Evolutionary conservation across 2,888 invertebrate genomes (phyloP).

Genomic region (Chrysolina oricalcia): DNA sequence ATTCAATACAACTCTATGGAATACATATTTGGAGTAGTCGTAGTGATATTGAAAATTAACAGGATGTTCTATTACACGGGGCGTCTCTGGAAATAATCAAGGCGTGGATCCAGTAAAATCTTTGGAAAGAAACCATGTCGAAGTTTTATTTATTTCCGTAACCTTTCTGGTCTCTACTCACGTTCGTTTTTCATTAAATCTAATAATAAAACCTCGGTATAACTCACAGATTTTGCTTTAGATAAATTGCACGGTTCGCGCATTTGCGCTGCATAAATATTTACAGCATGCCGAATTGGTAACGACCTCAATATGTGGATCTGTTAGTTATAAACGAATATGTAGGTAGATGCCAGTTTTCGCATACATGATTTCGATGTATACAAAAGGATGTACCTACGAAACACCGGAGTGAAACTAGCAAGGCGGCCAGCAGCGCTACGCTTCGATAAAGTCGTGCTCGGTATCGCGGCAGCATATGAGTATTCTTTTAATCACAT

Average conservation of each 20-base stretch:
- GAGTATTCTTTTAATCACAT: no score
- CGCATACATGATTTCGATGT: no score
- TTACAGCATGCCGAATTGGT: conserved; percentile 8
- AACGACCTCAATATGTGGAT: conserved; percentile 10
- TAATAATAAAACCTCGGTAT: not conserved
- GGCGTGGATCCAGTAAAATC: not conserved
- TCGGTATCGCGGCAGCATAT: no score
- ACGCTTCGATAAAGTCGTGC: no score
- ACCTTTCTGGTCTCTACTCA: not conserved
- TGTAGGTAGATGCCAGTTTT: not conserved
- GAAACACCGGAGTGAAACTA: no score
- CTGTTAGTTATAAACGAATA: conserved; percentile 22
- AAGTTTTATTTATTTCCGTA: conserved; percentile 5
- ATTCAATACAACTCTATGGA: no score
- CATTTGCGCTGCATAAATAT: not conserved
- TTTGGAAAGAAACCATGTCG: not conserved
- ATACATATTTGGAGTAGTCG: no score
- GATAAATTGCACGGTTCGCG: not conserved
- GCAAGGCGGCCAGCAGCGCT: no score
- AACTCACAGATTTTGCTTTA: conserved; percentile 2
- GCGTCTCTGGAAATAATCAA: not conserved
- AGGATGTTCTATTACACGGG: no score
- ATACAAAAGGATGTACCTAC: no score
- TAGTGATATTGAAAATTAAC: not conserved
- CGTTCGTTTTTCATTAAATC: conserved; percentile 7